Evolutionary conservation across 2,797 vertebrate genomes (phyloP), one percentile per base, ranked within the genome.

Genomic region (Oryzias sinensis): DNA sequence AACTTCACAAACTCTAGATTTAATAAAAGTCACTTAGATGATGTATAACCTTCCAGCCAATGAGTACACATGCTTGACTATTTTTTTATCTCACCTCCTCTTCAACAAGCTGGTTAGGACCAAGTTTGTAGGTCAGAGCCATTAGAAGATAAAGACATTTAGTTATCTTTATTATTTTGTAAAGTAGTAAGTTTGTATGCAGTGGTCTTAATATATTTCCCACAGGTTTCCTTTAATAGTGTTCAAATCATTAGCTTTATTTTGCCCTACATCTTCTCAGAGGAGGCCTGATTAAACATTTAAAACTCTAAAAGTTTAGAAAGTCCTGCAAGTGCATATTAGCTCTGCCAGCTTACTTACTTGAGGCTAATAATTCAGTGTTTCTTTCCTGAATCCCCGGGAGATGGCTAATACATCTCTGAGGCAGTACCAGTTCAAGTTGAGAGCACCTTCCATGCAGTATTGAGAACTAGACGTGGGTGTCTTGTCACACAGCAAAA

Each of bases 261-360:
- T 66, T 68, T 72, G 68, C 79, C 59, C 87, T 55, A 76, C 56
- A 64, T 86, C 16, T 18, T 68, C 58, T 61, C 44, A 55, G 58
- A 80, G 43, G 57, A 78, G 42, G 15, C 22, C 45, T 74, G 65
- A 85, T 90, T 81, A 84, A 88, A 83, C 58, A 87, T 89, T 60
- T 87, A 56, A 86, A 67, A 76, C 29, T 43, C 45, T 44, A 8
- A 61, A 72, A 73, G 65, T 79, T 83, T 65, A 29, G 29, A 64
- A 80, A 79, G 63, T 80, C 76, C 62, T 65, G 56, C 24, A 54
- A 78, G 73, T 81, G 70, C 70, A 62, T 42, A 49, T 58, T 50
- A 41, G 60, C 68, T 70, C 50, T 47, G 18, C 58, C 54, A 62
- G 58, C 69, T 72, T 53, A 56, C 54, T 76, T 55, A 25, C 55